Conservation (phyloP, 2,797 vertebrate genomes). For the Bucorvus abyssinicus region DNA sequence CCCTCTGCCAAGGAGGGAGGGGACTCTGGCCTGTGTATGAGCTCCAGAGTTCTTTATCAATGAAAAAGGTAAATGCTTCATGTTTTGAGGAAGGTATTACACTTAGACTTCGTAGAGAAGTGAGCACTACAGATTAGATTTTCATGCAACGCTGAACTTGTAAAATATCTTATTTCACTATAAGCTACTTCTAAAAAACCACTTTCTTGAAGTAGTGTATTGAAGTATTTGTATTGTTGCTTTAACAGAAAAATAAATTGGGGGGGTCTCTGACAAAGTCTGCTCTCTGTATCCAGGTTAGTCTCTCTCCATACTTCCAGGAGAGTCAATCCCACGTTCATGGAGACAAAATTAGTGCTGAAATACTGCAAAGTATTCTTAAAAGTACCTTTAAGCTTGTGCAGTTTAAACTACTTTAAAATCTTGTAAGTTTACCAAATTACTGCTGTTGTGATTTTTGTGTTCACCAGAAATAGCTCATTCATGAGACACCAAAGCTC, state of each 20-base stretch:
- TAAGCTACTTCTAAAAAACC: not conserved
- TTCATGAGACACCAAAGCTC: not conserved
- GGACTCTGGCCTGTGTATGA: conserved; percentile 89
- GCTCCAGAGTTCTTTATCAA: conserved; percentile 82
- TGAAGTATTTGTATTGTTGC: too few relatives aligned
- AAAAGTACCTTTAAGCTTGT: not conserved
- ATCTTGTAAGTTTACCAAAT: not conserved
- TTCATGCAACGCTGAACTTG: not conserved
- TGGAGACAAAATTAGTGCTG: not conserved
- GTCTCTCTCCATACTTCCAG: not conserved
- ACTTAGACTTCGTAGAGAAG: not conserved
- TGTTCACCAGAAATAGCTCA: not conserved
- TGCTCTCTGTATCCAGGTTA: not conserved
- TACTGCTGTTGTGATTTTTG: not conserved
- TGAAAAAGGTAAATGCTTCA: conserved; percentile 78
- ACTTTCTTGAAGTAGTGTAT: not conserved
- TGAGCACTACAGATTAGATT: not conserved
- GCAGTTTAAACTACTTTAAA: not conserved
- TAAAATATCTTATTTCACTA: not conserved
- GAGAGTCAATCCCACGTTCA: not conserved
- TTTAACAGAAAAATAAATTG: not conserved
- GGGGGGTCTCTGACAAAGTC: not conserved
- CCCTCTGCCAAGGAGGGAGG: conserved; percentile 64
- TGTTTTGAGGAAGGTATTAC: not conserved
- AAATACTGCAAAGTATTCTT: not conserved